Conservation (phyloP, 2,113 vertebrate species). For the Amblyornis subalaris region DNA sequence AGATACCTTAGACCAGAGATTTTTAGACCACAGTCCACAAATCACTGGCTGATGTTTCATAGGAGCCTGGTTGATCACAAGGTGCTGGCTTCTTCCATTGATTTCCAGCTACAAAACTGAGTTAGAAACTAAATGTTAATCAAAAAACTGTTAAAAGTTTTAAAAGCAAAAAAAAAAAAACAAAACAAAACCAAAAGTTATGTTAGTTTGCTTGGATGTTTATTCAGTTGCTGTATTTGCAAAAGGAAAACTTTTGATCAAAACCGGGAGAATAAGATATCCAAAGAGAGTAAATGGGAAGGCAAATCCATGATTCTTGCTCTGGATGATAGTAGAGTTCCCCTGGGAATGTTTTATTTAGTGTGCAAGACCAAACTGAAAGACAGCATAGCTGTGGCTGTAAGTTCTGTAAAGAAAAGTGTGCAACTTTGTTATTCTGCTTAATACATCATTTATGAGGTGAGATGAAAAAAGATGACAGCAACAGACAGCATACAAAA, state of each 20-base stretch:
- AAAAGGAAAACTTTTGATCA: neutral
- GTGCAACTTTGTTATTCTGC: neutral
- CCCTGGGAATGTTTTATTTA: neutral
- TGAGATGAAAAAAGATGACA: neutral
- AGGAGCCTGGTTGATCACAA: neutral
- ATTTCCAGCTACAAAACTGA: neutral
- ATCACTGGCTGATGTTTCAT: neutral
- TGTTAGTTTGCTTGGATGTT: neutral
- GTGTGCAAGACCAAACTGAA: neutral
- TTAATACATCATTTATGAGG: neutral
- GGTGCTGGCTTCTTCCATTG: neutral
- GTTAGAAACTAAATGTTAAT: neutral
- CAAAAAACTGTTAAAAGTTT: neutral
- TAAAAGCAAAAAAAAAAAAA: neutral
- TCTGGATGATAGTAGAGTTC: neutral
- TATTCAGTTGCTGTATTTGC: neutral
- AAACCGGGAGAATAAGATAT: neutral
- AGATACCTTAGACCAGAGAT: slow-evolving; percentile 2
- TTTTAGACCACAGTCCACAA: neutral
- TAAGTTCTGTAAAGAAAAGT: neutral
- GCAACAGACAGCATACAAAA: neutral
- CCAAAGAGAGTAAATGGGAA: neutral
- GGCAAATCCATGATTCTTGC: neutral
- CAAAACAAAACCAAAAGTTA: neutral
- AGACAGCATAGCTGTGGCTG: neutral